phyloP scores from a whole-genome alignment of 2,797 vertebrate species.

The Neoniphon sammara region DNA sequence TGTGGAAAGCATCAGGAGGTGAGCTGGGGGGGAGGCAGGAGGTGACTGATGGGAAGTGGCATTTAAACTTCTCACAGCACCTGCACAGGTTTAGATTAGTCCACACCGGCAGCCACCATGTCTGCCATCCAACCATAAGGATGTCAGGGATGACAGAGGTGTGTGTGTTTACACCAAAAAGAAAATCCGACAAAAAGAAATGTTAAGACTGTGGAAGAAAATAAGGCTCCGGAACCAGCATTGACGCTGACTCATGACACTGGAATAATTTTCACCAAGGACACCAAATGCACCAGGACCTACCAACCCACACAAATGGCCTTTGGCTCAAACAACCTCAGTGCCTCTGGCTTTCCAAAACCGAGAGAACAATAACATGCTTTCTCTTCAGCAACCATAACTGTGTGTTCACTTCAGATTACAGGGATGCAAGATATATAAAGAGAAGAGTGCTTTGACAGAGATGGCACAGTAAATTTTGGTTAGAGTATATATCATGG shows the following conservation, averaged over 20 bases:
- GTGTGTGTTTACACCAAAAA: no score
- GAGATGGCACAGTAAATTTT: not conserved
- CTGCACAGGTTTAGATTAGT: not conserved
- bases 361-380: conserved; percentile 12
- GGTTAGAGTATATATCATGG: not conserved
- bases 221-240: not conserved
- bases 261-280: conserved; percentile 14
- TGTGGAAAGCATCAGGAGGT: conserved; percentile 5
- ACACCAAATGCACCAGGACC: not conserved
- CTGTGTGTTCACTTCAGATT: not conserved
- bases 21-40: not conserved
- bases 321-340: not conserved
- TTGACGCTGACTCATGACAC: not conserved
- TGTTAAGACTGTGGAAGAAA: not conserved
- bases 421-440: not conserved
- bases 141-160: not conserved
- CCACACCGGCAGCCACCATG: not conserved
- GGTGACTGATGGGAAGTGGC: not conserved
- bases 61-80: conserved; percentile 9
- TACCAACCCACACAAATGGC: conserved; percentile 14
- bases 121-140: not conserved
- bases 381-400: conserved; percentile 5
- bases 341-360: not conserved
- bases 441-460: not conserved
- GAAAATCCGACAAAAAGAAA: no score